These are phyloP conservation scores for Rugalucina vietnamica DNA, from an alignment of 2,888 invertebrate genomes.

Conservation along the genomic window DNA sequence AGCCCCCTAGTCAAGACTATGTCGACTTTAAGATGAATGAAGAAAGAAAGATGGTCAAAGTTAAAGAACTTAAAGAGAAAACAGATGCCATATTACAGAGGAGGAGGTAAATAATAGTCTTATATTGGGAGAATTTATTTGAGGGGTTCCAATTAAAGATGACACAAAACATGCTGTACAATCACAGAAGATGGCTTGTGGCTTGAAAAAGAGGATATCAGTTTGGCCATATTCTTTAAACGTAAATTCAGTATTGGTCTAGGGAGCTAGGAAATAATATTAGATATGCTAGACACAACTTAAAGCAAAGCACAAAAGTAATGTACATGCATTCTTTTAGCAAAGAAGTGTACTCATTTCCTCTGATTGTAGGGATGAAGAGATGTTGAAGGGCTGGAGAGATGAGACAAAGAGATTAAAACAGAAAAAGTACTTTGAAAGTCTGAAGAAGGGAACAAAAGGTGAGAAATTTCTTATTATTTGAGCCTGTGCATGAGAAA, in stretches of 20 bases:
- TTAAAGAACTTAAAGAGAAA: constrained; percentile 79
- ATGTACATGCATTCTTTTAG: no score
- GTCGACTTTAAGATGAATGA: constrained; percentile 74
- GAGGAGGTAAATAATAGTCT: constrained; percentile 73
- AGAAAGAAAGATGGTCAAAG: constrained; percentile 75
- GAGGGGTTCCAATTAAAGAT: no score
- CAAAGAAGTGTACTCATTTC: neutral
- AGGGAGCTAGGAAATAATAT: no score
- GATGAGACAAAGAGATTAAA: constrained; percentile 79
- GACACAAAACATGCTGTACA: no score
- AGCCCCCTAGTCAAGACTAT: constrained; percentile 75
- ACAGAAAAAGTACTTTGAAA: constrained; percentile 77
- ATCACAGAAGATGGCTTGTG: no score
- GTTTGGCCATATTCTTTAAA: no score
- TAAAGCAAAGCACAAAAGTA: no score
- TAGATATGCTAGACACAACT: no score
- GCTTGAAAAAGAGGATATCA: no score
- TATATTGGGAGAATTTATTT: no score
- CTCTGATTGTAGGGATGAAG: constrained; percentile 74
- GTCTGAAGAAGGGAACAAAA: constrained; percentile 72
- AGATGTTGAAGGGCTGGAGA: constrained; percentile 78
- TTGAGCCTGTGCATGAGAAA: no score
- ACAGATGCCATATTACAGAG: constrained; percentile 81
- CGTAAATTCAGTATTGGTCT: no score
- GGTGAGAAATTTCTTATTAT: constrained; percentile 57